Evolutionary conservation across 1,140 invertebrate genomes (phyloP).

Genomic region (Drusus annulatus): DNA sequence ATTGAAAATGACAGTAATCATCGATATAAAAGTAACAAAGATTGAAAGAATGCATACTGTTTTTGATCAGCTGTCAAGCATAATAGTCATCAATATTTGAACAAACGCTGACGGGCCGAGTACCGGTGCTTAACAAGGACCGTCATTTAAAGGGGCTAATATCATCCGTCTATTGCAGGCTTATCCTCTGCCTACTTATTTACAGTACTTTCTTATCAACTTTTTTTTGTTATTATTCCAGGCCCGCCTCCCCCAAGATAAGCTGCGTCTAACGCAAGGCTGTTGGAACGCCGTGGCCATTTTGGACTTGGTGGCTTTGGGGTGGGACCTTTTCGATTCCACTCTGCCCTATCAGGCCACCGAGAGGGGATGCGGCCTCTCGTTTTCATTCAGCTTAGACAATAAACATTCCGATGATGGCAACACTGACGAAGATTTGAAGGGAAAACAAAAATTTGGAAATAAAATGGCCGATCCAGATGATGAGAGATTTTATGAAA

Average conservation of each 20-base stretch:
- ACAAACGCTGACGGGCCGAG: too few relatives aligned
- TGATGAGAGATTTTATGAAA: constrained; percentile 44
- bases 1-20: too few relatives aligned
- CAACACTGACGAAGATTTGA: background rate
- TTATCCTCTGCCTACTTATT: too few relatives aligned
- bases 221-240: background rate
- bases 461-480: background rate
- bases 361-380: constrained; percentile 44
- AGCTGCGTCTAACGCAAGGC: constrained; percentile 75
- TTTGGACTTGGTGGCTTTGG: constrained; percentile 43
- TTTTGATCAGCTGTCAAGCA: too few relatives aligned
- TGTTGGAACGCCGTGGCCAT: constrained; percentile 55
- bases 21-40: too few relatives aligned
- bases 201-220: too few relatives aligned
- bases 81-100: too few relatives aligned
- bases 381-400: constrained; percentile 27
- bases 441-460: too few relatives aligned
- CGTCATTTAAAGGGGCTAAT: too few relatives aligned
- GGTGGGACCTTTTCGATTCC: constrained; percentile 55
- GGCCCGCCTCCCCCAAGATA: constrained; percentile 76
- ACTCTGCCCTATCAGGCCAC: constrained; percentile 43
- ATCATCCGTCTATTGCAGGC: too few relatives aligned
- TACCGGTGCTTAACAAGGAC: too few relatives aligned
- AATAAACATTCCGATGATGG: constrained; percentile 8
- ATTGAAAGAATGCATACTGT: too few relatives aligned